Evolutionary conservation across 2,797 vertebrate species (phyloP), one percentile per base, ranked within the genome.

Genomic region (Mionectes olivaceus): DNA sequence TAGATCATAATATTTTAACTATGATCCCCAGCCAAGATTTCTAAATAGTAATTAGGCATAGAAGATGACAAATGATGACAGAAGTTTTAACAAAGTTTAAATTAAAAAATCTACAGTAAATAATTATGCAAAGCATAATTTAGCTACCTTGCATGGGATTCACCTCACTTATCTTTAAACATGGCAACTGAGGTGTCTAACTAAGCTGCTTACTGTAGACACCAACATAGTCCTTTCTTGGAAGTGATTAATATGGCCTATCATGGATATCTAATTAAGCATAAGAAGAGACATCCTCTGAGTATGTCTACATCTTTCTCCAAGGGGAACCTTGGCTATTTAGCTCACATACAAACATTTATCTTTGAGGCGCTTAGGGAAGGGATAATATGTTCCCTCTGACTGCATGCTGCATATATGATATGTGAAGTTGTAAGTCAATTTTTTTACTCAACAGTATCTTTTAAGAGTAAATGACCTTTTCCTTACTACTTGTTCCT

Each of bases 261-360:
- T 91, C 56, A 52, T 30, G 32, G 44, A n/a, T 89, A 47, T 56
- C 71, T 94, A 91, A 88, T 90, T 93, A 94, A 24, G 41, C 7
- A 4, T 49, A n/a, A 91, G 56, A 88, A 77, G 76, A 90, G 60
- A 49, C 23, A 71, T 90, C 44, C 61, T 74, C 73, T 90, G 60
- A 33, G 56, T 68, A 73, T 49, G 23, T 46, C 76, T 83, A 19
- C 49, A 68, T 90, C 49, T 85, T 91, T 83, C 65, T 81, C 64
- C 49, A 91, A 71, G 27, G 53, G 35, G 44, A 87, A 25, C 39
- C 43, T 88, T 90, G 37, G 44, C 33, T 95, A 70, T 81, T 83
- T 90, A 60, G 22, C 86, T 94, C 65, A 75, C 52, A 83, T 24
- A 41, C 6, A 71, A 93, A 68, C 73, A 90, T 91, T 91, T 81